Evolutionary conservation across 2,888 invertebrate genomes (phyloP).

Genomic region (Eugnorisma glareosa): DNA sequence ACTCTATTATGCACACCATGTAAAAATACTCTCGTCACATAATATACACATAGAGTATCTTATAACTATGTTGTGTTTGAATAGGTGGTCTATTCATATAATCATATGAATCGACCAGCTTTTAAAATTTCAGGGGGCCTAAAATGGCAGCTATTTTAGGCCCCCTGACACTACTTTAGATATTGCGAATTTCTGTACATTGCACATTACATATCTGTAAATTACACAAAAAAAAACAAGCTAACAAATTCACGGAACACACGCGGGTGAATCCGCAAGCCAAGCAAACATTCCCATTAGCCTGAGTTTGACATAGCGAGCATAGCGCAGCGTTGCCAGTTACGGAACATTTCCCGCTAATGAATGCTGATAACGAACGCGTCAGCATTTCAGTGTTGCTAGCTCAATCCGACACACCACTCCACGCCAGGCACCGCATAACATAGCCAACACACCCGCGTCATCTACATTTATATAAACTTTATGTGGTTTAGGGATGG

Average conservation of each 20-base stretch:
- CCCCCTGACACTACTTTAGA: no score
- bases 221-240: neutral
- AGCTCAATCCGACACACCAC: constrained; percentile 48
- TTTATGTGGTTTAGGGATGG: constrained; percentile 68
- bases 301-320: constrained; percentile 51
- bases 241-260: constrained; percentile 28
- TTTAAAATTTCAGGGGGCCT: no score
- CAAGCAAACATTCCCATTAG: constrained; percentile 54
- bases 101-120: no score
- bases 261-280: constrained; percentile 37
- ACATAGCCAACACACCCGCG: constrained; percentile 38
- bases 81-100: neutral
- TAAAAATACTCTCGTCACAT: neutral
- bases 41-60: neutral
- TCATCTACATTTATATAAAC: constrained; percentile 43
- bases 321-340: constrained; percentile 55
- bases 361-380: constrained; percentile 64
- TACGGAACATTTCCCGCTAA: constrained; percentile 67
- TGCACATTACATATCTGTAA: constrained; percentile 1
- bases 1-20: constrained; percentile 22
- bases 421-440: constrained; percentile 28
- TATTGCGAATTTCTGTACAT: neutral
- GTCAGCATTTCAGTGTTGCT: constrained; percentile 55
- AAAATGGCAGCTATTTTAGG: no score
- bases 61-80: neutral